Base-by-base conservation (phyloP, 2,797 vertebrate genomes). In the Sphenopsis melanotis region DNA sequence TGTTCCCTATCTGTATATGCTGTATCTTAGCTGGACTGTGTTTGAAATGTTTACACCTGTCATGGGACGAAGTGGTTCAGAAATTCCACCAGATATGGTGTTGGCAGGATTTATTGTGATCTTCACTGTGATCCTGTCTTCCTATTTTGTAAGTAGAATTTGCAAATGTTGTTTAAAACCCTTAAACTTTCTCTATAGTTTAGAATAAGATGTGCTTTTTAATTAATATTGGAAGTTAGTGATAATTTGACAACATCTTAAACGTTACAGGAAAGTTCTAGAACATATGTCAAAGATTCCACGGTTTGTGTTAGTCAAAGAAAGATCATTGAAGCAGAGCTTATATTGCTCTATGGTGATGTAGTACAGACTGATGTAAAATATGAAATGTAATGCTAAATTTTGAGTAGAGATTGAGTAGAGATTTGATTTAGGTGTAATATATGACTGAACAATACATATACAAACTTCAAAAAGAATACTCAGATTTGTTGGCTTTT, bases 31-130 rank as follows among this genome's bases (percentile, higher is more conserved):
- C 95, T 99, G 99, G 99, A 98, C 99, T 50, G 98, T 99, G 61
- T 99, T 99, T 97, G 99, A 99, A 97, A 99, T 99, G 97, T 99
- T 99, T 94, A 98, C 98, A 0, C 99, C 99, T 81, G 99, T 99
- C 87, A 98, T 99, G 97, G 99, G 99, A 21, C 99, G 99, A 90
- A 99, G 99, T 30, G 99, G 99, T 86, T 99, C 99, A 1, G 99
- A 99, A 97, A 99, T 99, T 53, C 99, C 98, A 18, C 99, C 99
- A 1, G 99, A 99, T 76, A 85, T 99, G 76, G 98, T 99, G 63
- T 93, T 99, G 96, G 99, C 99, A 39, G 96, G 98, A 81, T 97
- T 99, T 66, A 97, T 99, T 85, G 98, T 98, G 65, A 86, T 98
- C 77, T 96, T 98, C 80, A 98, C 98, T n/a, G 95, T 99, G 90